Percentiles rank a stretch among this genome's conserved stretches.
Evolutionary conservation across 2,888 invertebrate species (phyloP).

Genomic region (Diploptera punctata): DNA sequence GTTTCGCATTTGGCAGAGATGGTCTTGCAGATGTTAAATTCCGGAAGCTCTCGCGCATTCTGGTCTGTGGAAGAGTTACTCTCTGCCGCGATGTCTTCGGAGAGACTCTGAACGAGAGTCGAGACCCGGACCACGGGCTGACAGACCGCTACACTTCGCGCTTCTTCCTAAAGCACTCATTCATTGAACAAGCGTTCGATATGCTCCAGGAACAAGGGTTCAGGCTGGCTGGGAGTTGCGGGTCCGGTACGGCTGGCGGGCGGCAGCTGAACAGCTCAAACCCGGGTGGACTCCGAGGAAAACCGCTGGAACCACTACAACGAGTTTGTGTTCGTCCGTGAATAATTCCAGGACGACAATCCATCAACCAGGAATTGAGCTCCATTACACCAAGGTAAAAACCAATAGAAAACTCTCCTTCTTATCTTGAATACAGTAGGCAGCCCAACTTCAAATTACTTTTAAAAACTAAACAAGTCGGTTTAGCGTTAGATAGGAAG

Average conservation of each 20-base stretch:
- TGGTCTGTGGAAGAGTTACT: constrained; percentile 93
- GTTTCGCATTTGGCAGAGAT: constrained; percentile 98
- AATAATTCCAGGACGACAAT: constrained; percentile 58
- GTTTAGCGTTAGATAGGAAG: too few species aligned
- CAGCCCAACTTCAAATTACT: too few species aligned
- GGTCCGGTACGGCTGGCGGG: constrained; percentile 87
- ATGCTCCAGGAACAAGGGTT: constrained; percentile 90
- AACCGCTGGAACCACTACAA: constrained; percentile 99
- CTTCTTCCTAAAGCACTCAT: constrained; percentile 97
- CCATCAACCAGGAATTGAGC: constrained; percentile 16
- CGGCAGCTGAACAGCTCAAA: constrained; percentile 81
- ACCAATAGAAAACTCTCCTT: constrained; percentile 16
- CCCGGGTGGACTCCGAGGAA: constrained; percentile 97
- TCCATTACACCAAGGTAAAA: constrained; percentile 27
- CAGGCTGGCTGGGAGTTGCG: constrained; percentile 84
- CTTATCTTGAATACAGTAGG: too few species aligned
- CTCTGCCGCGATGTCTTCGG: constrained; percentile 96
- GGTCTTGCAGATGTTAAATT: constrained; percentile 99
- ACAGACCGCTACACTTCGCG: constrained; percentile 95
- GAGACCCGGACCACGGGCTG: constrained; percentile 96
- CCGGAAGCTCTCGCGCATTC: constrained; percentile 93
- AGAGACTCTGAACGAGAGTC: constrained; percentile 94
- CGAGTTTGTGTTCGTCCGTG: constrained; percentile 96
- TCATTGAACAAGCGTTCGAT: constrained; percentile 94
- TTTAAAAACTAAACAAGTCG: too few species aligned